Evolutionary conservation across 2,888 invertebrate genomes (phyloP), one percentile per base, ranked within the genome.

Genomic region (Chrysolina oricalcia): DNA sequence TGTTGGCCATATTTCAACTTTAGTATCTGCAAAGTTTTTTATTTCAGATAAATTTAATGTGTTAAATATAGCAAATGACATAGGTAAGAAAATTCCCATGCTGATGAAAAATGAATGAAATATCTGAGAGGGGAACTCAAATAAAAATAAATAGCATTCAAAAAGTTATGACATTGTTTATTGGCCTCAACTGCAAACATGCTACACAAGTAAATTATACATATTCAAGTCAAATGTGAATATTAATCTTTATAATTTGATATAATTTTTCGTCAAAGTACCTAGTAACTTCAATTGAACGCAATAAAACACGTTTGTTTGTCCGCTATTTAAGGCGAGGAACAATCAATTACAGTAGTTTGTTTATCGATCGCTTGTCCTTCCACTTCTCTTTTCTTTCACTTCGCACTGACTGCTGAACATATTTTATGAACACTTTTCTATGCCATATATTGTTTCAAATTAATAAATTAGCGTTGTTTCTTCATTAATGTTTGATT

Each of bases 1-100:
- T 88, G 81, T 88, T 86, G 46, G 89, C 87, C 89, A 89, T 80
- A 64, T 72, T 53, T 15, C 27, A 65, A 46, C 66, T 70, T 56
- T 8, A 13, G 35, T 35, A 27, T 59, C 59, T 59, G 59, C 1
- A 59, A 59, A 59, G 35, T 27, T 15, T 23, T 15, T 15, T n/a
- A 35, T 27, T 59, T 27, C 15, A 59, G 9, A 6, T 13, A 35
- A n/a, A 46, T n/a, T 15, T 0, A 46, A 8, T 46, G 5, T 46
- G 15, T 4, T 46, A n/a, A n/a, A 46, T 9, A 6, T 46, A 13
- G 10, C n/a, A 46, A 46, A 46, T 46, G 2, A 46, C 15, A 46
- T 46, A 0, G 46, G 5, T 15, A 46, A 46, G 2, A 15, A 46
- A n/a, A n/a, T n/a, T n/a, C n/a, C n/a, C n/a, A n/a, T n/a, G n/a